Evolutionary conservation across 2,113 vertebrate species (phyloP).

Genomic region (Sclerurus mexicanus): DNA sequence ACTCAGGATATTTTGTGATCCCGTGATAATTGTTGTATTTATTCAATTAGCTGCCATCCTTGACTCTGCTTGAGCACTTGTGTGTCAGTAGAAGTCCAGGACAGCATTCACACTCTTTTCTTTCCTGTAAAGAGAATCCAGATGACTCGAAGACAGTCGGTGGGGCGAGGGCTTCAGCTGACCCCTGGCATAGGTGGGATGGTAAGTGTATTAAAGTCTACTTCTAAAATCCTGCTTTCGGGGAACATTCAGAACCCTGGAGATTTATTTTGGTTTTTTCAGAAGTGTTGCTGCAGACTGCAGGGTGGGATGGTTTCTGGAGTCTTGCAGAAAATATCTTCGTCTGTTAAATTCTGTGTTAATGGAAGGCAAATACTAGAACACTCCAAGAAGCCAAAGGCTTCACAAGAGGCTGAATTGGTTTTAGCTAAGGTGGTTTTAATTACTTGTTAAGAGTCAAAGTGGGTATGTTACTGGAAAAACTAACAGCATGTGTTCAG

Average conservation of each 20-base stretch:
- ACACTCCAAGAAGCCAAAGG: not conserved
- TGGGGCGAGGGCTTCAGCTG: constrained; percentile 86
- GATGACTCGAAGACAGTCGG: constrained; percentile 84
- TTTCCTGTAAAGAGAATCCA: constrained; percentile 73
- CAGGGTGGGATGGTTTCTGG: not conserved
- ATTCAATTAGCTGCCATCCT: not conserved
- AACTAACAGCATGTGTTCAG: not conserved
- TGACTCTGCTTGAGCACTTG: not conserved
- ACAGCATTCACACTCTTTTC: not conserved
- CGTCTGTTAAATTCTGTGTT: not conserved
- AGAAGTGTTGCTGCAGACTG: not conserved
- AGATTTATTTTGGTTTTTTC: not conserved
- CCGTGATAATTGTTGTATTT: not conserved
- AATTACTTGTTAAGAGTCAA: not conserved
- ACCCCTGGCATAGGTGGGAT: constrained; percentile 82
- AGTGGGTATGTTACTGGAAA: not conserved
- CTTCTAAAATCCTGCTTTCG: not conserved
- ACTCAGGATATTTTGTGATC: not conserved
- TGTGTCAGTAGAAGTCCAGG: not conserved
- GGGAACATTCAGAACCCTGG: not conserved
- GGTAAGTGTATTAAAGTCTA: constrained; percentile 73
- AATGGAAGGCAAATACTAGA: not conserved
- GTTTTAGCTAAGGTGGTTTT: not conserved
- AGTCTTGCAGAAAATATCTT: not conserved
- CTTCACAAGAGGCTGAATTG: not conserved